Conservation (phyloP, 64 coral and sea anemone species). For the Montipora sp. region DNA sequence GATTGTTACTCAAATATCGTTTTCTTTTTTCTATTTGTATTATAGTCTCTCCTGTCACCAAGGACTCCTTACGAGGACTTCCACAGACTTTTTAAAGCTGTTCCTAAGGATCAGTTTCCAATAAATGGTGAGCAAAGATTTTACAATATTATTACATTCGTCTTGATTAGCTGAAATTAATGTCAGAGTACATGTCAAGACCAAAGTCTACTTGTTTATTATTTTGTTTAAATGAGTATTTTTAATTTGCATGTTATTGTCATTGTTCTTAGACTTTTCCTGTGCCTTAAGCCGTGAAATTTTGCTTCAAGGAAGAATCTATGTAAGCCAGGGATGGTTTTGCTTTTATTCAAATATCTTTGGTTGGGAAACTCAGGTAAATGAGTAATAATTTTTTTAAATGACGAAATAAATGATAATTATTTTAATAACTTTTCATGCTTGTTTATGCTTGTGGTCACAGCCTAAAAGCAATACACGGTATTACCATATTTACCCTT, state of each 20-base stretch:
- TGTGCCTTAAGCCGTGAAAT: constrained; percentile 93
- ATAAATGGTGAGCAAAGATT: constrained; percentile 77
- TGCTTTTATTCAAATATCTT: constrained; percentile 98
- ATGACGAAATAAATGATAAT: too few relatives aligned
- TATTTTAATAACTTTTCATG: too few relatives aligned
- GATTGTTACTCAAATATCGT: neutral
- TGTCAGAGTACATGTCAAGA: neutral
- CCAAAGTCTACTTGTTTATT: too few relatives aligned
- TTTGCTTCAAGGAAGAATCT: constrained; percentile 90
- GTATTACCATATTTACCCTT: too few relatives aligned
- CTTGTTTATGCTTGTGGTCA: too few relatives aligned
- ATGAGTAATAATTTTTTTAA: neutral
- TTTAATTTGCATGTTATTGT: neutral
- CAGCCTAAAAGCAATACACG: too few relatives aligned
- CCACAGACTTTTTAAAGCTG: constrained; percentile 90
- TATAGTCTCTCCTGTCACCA: constrained; percentile 84
- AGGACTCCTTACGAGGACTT: constrained; percentile 96
- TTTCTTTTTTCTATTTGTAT: neutral
- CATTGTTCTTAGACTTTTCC: constrained; percentile 76
- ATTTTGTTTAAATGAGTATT: neutral
- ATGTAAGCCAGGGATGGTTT: constrained; percentile 88
- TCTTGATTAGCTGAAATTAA: neutral
- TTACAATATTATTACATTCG: neutral
- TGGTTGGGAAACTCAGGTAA: constrained; percentile 98
- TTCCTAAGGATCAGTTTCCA: constrained; percentile 92